Percentiles rank a stretch among this genome's conserved stretches.
Conservation (phyloP, 2,797 vertebrate genomes). For the Scomberomorus guttatus region DNA sequence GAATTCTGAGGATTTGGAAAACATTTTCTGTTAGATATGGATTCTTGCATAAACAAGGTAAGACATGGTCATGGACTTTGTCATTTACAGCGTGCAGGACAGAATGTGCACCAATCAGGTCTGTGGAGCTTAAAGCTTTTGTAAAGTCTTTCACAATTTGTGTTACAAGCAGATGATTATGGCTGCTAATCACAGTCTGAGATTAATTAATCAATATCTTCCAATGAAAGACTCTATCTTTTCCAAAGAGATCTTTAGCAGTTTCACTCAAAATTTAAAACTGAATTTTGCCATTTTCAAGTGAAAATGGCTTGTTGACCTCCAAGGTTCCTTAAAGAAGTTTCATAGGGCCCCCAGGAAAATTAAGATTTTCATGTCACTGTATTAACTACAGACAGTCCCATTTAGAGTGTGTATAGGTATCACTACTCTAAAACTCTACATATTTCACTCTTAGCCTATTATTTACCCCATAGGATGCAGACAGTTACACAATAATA, state of each 20-base stretch:
- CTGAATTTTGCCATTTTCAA: neutral
- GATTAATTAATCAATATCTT: neutral
- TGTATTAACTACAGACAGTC: neutral
- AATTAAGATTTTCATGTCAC: neutral
- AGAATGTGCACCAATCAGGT: neutral
- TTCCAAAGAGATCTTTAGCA: neutral
- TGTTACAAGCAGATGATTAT: neutral
- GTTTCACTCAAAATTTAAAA: neutral
- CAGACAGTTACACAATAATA: neutral
- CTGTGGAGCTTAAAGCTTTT: neutral
- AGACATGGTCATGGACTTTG: neutral
- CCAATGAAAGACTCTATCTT: neutral
- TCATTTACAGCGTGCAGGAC: neutral
- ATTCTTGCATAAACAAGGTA: neutral
- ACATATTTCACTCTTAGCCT: neutral
- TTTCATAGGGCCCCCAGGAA: neutral
- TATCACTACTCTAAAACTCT: neutral
- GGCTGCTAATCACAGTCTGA: neutral
- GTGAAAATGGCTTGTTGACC: neutral
- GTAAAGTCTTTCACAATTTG: neutral
- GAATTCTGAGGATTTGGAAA: neutral
- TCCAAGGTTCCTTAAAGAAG: neutral
- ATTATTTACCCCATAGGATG: neutral
- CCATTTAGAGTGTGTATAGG: neutral
- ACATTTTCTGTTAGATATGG: neutral